These are phyloP conservation scores for Dyspetes luteomarginatus DNA, from an alignment of 2,888 invertebrate species.

Conservation along the genomic window DNA sequence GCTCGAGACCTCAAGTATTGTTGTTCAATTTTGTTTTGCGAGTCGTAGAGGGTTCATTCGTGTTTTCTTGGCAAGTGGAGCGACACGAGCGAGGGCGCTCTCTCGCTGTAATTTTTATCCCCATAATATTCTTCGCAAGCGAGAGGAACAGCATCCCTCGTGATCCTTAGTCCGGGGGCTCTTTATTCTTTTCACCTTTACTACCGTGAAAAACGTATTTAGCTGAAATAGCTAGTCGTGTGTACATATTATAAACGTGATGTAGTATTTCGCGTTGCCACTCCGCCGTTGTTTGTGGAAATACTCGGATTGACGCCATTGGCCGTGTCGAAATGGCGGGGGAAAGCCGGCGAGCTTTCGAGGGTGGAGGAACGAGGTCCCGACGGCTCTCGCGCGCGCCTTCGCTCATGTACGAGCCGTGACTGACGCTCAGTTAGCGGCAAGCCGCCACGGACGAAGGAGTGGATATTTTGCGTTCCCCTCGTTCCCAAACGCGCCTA, in stretches of 20 bases:
- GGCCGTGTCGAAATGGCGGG: constrained; percentile 63
- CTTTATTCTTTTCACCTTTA: neutral
- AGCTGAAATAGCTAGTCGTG: constrained; percentile 10
- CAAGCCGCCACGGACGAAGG: constrained; percentile 78
- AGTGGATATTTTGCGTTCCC: constrained; percentile 56
- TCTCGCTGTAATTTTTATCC: neutral
- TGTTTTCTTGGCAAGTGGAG: neutral
- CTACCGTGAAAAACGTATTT: constrained; percentile 37
- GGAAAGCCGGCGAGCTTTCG: constrained; percentile 64
- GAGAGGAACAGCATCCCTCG: constrained; percentile 59
- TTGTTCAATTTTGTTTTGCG: too few relatives aligned
- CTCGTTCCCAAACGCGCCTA: constrained; percentile 13
- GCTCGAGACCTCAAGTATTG: too few relatives aligned
- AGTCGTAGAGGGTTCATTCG: neutral
- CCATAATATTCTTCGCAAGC: neutral
- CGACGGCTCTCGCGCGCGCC: constrained; percentile 67
- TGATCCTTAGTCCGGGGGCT: constrained; percentile 51
- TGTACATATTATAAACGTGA: neutral
- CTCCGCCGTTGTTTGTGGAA: constrained; percentile 40
- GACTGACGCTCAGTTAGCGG: constrained; percentile 80
- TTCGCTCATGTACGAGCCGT: constrained; percentile 76
- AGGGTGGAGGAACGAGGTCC: constrained; percentile 60
- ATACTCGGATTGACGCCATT: constrained; percentile 59
- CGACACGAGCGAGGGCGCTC: neutral
- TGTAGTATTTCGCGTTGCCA: constrained; percentile 12